A percentile compares a stretch with the other conserved stretches of the same genome.
Evolutionary conservation across 2,888 invertebrate genomes (phyloP).

Genomic region (Acronicta alni): DNA sequence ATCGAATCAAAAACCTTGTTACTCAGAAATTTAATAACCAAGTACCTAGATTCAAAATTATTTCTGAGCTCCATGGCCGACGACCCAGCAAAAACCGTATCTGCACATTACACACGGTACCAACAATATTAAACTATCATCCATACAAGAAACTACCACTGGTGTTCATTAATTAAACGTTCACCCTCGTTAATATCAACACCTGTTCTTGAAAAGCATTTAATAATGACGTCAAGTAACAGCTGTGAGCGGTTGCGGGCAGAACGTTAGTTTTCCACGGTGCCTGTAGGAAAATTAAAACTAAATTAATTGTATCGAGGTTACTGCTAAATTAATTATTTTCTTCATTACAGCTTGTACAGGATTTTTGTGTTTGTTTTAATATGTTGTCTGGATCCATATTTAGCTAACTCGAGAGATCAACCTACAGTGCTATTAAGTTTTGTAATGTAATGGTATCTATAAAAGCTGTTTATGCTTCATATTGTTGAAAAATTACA

Average conservation of each 20-base stretch:
- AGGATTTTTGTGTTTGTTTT: slow-evolving; percentile 11
- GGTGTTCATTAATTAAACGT: slow-evolving; percentile 86
- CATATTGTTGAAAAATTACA: too few species aligned
- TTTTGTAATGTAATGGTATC: too few species aligned
- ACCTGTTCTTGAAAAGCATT: slow-evolving; percentile 88
- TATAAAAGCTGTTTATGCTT: too few species aligned
- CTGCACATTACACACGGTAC: slow-evolving; percentile 45
- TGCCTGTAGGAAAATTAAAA: slow-evolving; percentile 79
- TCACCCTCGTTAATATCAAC: slow-evolving; percentile 87
- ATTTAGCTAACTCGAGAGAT: too few species aligned
- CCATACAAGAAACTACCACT: slow-evolving; percentile 63
- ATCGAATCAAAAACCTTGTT: neutral
- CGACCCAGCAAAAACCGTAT: slow-evolving; percentile 50
- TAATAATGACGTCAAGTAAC: slow-evolving; percentile 86
- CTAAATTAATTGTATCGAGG: slow-evolving; percentile 70
- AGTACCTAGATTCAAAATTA: neutral
- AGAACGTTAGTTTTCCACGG: slow-evolving; percentile 79
- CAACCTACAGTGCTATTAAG: too few species aligned
- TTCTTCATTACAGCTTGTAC: slow-evolving; percentile 39
- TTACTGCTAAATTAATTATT: slow-evolving; percentile 47
- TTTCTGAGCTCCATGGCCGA: slow-evolving; percentile 21
- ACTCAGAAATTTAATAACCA: neutral
- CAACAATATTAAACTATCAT: slow-evolving; percentile 60
- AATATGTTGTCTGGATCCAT: slow-evolving; percentile 1
- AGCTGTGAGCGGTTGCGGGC: slow-evolving; percentile 76